Percentiles rank a stretch among this genome's conserved stretches.
phyloP scores from a whole-genome alignment of 23 tunicate species.

The Trididemnum nubilum region DNA sequence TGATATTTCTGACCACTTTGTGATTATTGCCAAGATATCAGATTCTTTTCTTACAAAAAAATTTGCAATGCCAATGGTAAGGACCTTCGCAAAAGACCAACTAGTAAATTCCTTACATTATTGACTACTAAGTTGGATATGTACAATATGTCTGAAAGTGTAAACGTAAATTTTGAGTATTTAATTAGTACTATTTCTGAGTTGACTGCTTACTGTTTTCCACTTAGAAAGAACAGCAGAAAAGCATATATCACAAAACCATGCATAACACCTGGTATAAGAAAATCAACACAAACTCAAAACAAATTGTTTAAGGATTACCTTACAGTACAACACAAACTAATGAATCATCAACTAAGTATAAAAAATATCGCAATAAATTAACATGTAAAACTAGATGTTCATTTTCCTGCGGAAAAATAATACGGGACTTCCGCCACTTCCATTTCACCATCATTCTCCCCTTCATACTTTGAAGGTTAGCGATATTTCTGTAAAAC shows the following conservation, averaged over 20 bases:
- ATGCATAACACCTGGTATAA: background rate
- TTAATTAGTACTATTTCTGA: background rate
- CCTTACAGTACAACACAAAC: background rate
- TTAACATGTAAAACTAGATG: no score
- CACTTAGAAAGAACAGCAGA: background rate
- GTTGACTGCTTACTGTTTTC: background rate
- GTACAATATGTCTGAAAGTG: background rate
- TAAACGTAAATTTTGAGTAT: background rate
- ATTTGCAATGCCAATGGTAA: background rate
- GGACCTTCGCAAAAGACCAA: background rate
- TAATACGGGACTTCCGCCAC: no score
- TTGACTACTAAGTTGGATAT: background rate
- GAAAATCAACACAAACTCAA: background rate
- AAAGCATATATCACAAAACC: background rate
- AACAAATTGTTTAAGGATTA: background rate
- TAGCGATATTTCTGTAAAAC: no score
- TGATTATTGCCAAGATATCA: background rate
- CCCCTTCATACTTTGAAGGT: no score
- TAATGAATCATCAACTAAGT: background rate
- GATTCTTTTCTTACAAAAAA: background rate
- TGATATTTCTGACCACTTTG: background rate
- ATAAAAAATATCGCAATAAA: background rate
- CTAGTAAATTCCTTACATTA: background rate
- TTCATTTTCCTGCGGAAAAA: no score
- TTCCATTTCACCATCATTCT: no score